Evolutionary conservation across 2,888 invertebrate genomes (phyloP), one percentile per base, ranked within the genome.

Genomic region (Hartigia nigra): DNA sequence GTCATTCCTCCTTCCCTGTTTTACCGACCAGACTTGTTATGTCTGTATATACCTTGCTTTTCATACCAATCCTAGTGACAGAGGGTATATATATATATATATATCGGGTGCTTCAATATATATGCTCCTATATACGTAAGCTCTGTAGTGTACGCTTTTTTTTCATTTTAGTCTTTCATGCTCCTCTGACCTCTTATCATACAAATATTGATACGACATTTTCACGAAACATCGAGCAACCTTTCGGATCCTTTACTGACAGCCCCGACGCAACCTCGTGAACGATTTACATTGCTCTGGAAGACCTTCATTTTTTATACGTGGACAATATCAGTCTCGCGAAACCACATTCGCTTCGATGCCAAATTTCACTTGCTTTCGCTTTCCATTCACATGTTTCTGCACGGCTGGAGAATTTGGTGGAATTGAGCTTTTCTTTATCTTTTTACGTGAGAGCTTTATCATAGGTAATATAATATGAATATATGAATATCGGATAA

Each of bases 1-100:
- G 74, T 79, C 79, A 79, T 35, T 4, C 78, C 80, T 80, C 77
- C 78, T 78, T 78, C 76, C 76, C 75, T 31, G 55, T 34, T 39
- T 34, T 74, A 74, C 76, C 76, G 78, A 78, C 55, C 55, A 23
- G 23, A 2, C 2, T 9, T 23, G 23, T 23, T 23, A 55, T 23
- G 1, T 39, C 0, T 23, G 23, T 55, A 5, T 9, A 23, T 55
- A 55, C 23, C 55, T 1, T 23, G 55, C 55, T 55, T 55, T 23
- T 55, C 55, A 23, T 55, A 55, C 23, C 55, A 23, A 23, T 23
- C 23, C 2, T 23, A 23, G 2, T 9, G 9, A 23, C 23, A 23
- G 9, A 9, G 1, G 55, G 2, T 23, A 5, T 55, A 9, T 12
- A 12, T 36, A 11, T 12, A 36, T 36, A 36, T 39, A 1, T 14